phyloP scores from a whole-genome alignment of 2,797 vertebrate genomes.

The Myotis findleyi region DNA sequence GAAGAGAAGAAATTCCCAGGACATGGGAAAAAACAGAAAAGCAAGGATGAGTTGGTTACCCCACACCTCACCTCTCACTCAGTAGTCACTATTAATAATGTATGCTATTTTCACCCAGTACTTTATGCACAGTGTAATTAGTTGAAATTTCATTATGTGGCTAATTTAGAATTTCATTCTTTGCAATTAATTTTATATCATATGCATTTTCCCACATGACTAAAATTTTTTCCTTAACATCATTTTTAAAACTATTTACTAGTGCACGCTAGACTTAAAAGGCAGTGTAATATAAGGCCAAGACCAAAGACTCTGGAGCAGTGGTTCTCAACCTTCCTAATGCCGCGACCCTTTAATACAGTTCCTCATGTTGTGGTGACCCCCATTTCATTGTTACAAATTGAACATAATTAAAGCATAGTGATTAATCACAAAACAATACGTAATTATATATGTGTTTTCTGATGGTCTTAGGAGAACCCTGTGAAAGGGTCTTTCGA shows the following conservation, averaged over 20 bases:
- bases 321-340: too few relatives aligned
- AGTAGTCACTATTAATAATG: background rate
- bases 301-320: background rate
- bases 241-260: conserved; percentile 45
- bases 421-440: too few relatives aligned
- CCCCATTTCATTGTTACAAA: too few relatives aligned
- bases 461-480: too few relatives aligned
- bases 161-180: conserved; percentile 51
- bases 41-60: background rate
- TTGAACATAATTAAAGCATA: too few relatives aligned
- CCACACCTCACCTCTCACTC: background rate
- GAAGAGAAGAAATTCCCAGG: background rate
- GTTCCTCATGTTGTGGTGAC: too few relatives aligned
- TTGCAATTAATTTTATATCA: conserved; percentile 58
- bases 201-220: conserved; percentile 7
- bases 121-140: background rate
- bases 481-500: too few relatives aligned
- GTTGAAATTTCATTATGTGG: conserved; percentile 9
- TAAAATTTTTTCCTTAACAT: conserved; percentile 24
- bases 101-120: conserved; percentile 27
- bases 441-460: too few relatives aligned
- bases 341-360: too few relatives aligned
- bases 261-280: background rate
- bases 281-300: background rate
- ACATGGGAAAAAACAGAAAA: background rate